Evolutionary conservation across 2,113 vertebrate genomes (phyloP).

Genomic region (Oryzias woworae): DNA sequence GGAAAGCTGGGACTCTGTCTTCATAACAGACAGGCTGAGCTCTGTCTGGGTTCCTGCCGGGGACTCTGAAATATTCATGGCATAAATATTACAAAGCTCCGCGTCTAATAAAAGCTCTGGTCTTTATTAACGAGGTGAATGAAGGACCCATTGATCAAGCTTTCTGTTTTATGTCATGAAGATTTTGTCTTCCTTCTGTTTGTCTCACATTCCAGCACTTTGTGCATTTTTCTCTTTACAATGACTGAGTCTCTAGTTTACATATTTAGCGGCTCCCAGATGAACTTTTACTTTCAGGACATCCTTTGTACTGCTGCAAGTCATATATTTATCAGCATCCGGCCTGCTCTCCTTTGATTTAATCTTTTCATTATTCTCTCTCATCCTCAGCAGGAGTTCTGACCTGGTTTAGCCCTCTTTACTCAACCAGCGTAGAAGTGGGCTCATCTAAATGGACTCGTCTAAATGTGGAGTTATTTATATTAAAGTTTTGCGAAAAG

Average conservation of each 20-base stretch:
- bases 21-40: constrained; percentile 32
- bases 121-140: constrained; percentile 79
- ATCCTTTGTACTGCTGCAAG: constrained; percentile 8
- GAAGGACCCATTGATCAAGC: constrained; percentile 76
- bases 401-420: constrained; percentile 57
- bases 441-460: constrained; percentile 31
- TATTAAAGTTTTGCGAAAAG: constrained; percentile 26
- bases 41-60: constrained; percentile 57
- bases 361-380: constrained; percentile 36
- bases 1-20: constrained; percentile 49
- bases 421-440: constrained; percentile 39
- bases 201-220: constrained; percentile 28
- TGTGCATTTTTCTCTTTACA: constrained; percentile 1
- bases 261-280: constrained; percentile 32
- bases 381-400: background rate
- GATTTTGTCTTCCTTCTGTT: constrained; percentile 45
- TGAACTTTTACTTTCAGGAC: constrained; percentile 16
- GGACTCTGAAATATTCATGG: constrained; percentile 80
- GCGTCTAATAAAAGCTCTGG: constrained; percentile 79
- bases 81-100: constrained; percentile 79
- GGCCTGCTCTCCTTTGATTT: constrained; percentile 23
- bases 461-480: constrained; percentile 41
- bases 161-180: constrained; percentile 75
- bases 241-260: constrained; percentile 21
- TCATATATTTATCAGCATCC: constrained; percentile 37